phyloP scores from a whole-genome alignment of 2,888 invertebrate species.

The Napeogenes inachia region DNA sequence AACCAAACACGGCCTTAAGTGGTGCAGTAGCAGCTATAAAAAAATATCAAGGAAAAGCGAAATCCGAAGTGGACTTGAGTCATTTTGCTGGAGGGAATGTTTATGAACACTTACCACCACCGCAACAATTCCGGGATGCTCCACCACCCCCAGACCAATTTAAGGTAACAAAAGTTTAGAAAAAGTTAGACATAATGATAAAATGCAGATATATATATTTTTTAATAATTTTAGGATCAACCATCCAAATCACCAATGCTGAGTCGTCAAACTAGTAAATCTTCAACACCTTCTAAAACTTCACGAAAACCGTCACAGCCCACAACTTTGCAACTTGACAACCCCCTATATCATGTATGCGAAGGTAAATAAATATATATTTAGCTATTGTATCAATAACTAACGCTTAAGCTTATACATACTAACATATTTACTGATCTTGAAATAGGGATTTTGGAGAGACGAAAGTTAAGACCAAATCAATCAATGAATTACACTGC shows the following conservation, averaged over 20 bases:
- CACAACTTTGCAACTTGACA: constrained; percentile 77
- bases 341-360: constrained; percentile 88
- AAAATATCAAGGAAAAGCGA: constrained; percentile 72
- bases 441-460: constrained; percentile 66
- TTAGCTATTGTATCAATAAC: constrained; percentile 34
- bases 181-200: neutral
- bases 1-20: constrained; percentile 51
- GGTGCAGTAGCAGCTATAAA: constrained; percentile 48
- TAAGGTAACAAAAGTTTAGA: constrained; percentile 48
- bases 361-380: constrained; percentile 74
- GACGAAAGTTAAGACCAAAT: constrained; percentile 65
- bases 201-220: neutral
- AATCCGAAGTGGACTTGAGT: constrained; percentile 78
- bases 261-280: constrained; percentile 67
- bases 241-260: constrained; percentile 66
- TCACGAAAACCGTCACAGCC: constrained; percentile 53
- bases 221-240: constrained; percentile 53
- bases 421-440: constrained; percentile 46
- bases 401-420: constrained; percentile 47
- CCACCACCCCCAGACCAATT: constrained; percentile 87
- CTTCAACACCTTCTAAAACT: constrained; percentile 67
- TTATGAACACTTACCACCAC: constrained; percentile 87
- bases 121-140: constrained; percentile 89
- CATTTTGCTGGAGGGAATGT: constrained; percentile 77
- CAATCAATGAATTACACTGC: constrained; percentile 55